Evolutionary conservation across 1,140 invertebrate genomes (phyloP).

Genomic region (Hesperophylax magnus): DNA sequence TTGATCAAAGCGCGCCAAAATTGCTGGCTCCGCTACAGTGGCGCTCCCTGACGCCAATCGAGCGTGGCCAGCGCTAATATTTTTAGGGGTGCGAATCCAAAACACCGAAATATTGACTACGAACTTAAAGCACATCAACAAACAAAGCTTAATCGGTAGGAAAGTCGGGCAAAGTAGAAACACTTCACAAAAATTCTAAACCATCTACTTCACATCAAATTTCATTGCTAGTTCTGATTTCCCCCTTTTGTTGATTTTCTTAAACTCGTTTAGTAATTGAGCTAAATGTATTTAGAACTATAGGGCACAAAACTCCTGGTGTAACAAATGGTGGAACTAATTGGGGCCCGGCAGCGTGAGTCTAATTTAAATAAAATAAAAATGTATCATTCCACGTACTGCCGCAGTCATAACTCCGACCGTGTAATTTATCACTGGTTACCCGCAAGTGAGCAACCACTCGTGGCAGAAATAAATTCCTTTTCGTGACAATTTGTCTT

Average conservation of each 20-base stretch:
- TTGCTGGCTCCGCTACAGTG: conserved; percentile 16
- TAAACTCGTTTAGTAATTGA: too few relatives aligned
- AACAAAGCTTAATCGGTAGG: neutral
- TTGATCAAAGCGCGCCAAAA: conserved; percentile 41
- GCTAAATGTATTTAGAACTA: neutral
- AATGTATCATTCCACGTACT: neutral
- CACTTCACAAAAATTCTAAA: neutral
- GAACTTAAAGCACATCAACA: conserved; percentile 4
- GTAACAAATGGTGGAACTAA: conserved; percentile 38
- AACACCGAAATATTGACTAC: conserved; percentile 31
- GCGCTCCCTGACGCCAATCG: conserved; percentile 27
- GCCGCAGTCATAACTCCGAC: neutral
- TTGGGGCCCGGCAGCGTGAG: conserved; percentile 2
- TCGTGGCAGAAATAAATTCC: conserved; percentile 2
- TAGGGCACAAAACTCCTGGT: neutral
- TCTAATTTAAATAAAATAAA: conserved; percentile 27
- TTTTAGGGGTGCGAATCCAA: conserved; percentile 38
- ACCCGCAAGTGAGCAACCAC: neutral
- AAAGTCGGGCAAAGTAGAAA: conserved; percentile 4
- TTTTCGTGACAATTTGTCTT: neutral
- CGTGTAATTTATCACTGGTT: neutral
- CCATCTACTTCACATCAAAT: too few relatives aligned
- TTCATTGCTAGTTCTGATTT: too few relatives aligned
- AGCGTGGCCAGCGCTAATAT: conserved; percentile 34
- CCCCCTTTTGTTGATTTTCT: too few relatives aligned